Evolutionary conservation across 2,113 vertebrate species (phyloP).

Genomic region (Psammodynastes pulverulentus): DNA sequence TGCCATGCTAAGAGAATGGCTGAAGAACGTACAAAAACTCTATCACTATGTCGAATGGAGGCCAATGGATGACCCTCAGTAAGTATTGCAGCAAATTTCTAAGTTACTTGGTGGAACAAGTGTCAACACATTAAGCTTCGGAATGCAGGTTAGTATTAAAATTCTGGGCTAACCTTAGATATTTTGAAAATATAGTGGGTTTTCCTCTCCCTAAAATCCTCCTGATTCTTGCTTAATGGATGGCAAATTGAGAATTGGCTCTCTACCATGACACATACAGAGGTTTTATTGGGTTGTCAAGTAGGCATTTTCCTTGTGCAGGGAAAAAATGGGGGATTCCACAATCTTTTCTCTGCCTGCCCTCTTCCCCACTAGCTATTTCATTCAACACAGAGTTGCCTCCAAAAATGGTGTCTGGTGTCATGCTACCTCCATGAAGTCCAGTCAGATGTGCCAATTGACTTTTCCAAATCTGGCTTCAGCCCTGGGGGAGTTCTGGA

Average conservation of each 20-base stretch:
- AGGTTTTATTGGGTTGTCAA: background rate
- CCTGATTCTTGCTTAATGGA: background rate
- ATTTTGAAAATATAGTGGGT: background rate
- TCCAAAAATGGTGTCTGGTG: background rate
- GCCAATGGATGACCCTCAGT: constrained; percentile 88
- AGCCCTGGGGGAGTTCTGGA: background rate
- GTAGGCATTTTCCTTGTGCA: background rate
- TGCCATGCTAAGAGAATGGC: constrained; percentile 87
- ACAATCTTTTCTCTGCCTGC: background rate
- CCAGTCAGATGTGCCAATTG: background rate
- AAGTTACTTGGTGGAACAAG: background rate
- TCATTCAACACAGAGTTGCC: background rate
- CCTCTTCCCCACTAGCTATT: background rate
- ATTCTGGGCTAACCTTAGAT: background rate
- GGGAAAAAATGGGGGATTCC: background rate
- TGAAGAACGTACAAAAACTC: constrained; percentile 79
- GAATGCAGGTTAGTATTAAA: background rate
- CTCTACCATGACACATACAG: background rate
- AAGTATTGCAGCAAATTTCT: constrained; percentile 53
- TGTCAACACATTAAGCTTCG: background rate
- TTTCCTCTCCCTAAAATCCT: background rate
- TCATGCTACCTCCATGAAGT: background rate
- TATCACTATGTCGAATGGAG: constrained; percentile 97
- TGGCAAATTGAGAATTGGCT: background rate
- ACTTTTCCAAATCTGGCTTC: background rate